Conservation (phyloP, 1,140 invertebrate species). For the Phortica variegata region DNA sequence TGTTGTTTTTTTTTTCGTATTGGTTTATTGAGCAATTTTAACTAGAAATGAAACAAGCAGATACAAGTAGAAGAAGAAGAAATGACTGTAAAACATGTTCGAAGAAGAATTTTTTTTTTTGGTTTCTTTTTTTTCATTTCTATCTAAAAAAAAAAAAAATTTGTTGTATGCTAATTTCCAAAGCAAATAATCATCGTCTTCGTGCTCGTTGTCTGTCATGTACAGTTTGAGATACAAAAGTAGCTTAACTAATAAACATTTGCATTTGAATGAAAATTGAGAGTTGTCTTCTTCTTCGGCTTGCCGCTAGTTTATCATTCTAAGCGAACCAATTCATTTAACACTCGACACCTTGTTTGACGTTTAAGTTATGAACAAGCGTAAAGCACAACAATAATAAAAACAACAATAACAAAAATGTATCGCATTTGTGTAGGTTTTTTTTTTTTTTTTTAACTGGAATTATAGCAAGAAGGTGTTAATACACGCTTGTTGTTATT, state of each 20-base stretch:
- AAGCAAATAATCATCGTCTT: conserved; percentile 38
- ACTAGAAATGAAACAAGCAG: conserved; percentile 23
- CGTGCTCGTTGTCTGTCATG: conserved; percentile 18
- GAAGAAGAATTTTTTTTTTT: conserved; percentile 1
- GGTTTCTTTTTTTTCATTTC: too few relatives aligned
- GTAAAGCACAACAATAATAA: too few relatives aligned
- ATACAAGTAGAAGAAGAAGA: background rate
- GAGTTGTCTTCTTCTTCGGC: too few relatives aligned
- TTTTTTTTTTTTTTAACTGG: conserved; percentile 35
- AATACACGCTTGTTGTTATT: conserved; percentile 35
- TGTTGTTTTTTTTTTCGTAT: background rate
- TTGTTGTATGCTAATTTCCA: conserved; percentile 35
- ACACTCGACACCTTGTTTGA: conserved; percentile 44
- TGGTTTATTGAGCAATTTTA: conserved; percentile 35
- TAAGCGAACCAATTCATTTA: conserved; percentile 51
- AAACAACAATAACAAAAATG: too few relatives aligned
- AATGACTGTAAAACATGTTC: conserved; percentile 7
- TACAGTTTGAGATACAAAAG: too few relatives aligned
- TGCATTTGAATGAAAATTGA: conserved; percentile 40
- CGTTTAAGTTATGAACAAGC: conserved; percentile 21
- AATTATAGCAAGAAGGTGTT: conserved; percentile 48
- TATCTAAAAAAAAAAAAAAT: too few relatives aligned
- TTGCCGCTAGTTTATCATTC: too few relatives aligned
- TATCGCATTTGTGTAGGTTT: conserved; percentile 10
- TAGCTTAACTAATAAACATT: conserved; percentile 17